phyloP scores from a whole-genome alignment of 2,113 vertebrate species.

The Equus przewalskii region DNA sequence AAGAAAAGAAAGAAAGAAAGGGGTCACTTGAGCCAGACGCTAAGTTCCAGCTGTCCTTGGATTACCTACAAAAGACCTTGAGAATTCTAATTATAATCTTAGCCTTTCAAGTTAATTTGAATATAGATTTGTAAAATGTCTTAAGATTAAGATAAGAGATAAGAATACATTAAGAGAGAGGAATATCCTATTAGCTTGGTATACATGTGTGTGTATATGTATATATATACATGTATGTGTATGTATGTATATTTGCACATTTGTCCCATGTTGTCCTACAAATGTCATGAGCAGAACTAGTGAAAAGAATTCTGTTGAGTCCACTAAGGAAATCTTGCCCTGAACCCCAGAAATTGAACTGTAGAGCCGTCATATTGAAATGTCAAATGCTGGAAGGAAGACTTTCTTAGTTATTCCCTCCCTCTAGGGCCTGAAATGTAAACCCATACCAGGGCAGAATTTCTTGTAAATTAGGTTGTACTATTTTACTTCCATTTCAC shows the following conservation, averaged over 20 bases:
- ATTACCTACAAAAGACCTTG: neutral
- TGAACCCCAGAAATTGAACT: neutral
- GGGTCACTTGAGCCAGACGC: too few relatives aligned
- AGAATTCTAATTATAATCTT: neutral
- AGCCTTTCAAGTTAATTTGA: neutral
- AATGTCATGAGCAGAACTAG: neutral
- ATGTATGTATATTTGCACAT: neutral
- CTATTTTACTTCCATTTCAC: conserved; percentile 52
- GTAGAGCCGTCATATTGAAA: neutral
- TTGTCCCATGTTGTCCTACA: neutral
- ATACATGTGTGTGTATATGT: neutral
- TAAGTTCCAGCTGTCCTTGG: neutral
- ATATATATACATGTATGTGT: too few relatives aligned
- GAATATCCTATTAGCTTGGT: neutral
- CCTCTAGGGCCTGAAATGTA: neutral
- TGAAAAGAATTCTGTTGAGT: neutral
- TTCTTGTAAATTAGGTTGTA: neutral
- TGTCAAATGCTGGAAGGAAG: neutral
- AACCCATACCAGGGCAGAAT: neutral
- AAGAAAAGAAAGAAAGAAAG: neutral
- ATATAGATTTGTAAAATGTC: neutral
- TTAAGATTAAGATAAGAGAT: neutral
- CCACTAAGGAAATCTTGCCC: neutral
- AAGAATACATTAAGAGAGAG: neutral
- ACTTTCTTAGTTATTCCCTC: neutral